phyloP scores from a whole-genome alignment of 64 coral and sea anemone genomes.

The Montipora cactus region DNA sequence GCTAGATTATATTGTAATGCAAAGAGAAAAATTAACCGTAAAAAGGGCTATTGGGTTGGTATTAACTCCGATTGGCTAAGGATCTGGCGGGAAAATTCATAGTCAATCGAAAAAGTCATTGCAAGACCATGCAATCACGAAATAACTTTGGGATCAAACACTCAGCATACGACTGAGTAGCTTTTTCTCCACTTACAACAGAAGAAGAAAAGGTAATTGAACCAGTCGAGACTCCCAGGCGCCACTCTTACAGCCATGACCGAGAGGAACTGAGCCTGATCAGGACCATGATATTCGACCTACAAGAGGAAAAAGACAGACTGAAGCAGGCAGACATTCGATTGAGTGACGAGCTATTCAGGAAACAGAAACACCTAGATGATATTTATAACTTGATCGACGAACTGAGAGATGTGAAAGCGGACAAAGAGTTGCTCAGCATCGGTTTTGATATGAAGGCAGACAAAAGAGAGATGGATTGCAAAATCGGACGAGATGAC shows the following conservation, averaged over 20 bases:
- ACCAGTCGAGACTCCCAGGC: slow-evolving; percentile 32
- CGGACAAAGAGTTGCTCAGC: slow-evolving; percentile 80
- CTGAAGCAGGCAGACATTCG: slow-evolving; percentile 69
- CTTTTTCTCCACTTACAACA: neutral
- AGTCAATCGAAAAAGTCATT: too few species aligned
- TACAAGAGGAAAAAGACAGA: slow-evolving; percentile 90
- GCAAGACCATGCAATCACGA: too few species aligned
- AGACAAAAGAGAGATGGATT: slow-evolving; percentile 80
- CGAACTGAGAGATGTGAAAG: slow-evolving; percentile 80
- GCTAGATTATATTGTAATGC: too few species aligned
- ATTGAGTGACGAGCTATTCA: slow-evolving; percentile 67
- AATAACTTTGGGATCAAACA: too few species aligned
- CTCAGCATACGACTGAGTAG: too few species aligned
- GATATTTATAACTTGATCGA: slow-evolving; percentile 81
- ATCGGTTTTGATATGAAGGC: slow-evolving; percentile 83
- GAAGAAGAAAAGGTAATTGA: slow-evolving; percentile 12
- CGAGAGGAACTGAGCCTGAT: slow-evolving; percentile 78
- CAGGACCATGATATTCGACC: slow-evolving; percentile 87
- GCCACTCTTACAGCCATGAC: slow-evolving; percentile 34
- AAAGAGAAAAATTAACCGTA: too few species aligned
- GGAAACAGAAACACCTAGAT: slow-evolving; percentile 76
- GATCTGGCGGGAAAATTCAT: too few species aligned
- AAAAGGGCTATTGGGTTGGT: too few species aligned
- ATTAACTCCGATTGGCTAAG: too few species aligned
- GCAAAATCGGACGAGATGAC: slow-evolving; percentile 86